phyloP scores from a whole-genome alignment of 30 jellyfish, hydroid and myxozoan species.

The Calvadosia cruxmelitensis region DNA sequence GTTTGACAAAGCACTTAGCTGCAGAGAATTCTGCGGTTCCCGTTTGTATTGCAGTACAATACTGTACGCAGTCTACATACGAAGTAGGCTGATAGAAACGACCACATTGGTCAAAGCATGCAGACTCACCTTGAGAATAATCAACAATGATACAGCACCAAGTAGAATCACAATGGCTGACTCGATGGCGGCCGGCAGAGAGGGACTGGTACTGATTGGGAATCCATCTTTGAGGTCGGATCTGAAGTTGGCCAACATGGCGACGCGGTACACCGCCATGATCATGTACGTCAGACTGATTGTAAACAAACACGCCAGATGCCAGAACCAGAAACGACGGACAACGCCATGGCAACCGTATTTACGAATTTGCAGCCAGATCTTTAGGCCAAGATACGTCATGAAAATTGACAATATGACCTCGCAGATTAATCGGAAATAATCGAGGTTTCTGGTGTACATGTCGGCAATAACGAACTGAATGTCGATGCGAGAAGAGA shows the following conservation, averaged over 20 bases:
- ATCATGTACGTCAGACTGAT: slow-evolving; percentile 17
- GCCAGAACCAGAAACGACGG: slow-evolving; percentile 37
- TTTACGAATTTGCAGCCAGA: slow-evolving; percentile 3
- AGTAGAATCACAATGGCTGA: slow-evolving; percentile 28
- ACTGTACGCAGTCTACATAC: too few species aligned
- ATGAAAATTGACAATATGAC: slow-evolving; percentile 36
- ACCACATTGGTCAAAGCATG: too few species aligned
- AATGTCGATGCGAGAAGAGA: slow-evolving; percentile 19
- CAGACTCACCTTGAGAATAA: slow-evolving; percentile 43
- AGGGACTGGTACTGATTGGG: slow-evolving; percentile 33
- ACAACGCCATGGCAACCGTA: not conserved
- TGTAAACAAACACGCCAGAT: slow-evolving; percentile 11
- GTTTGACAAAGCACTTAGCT: too few species aligned
- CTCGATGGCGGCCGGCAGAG: slow-evolving; percentile 32
- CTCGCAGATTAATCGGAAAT: slow-evolving; percentile 56
- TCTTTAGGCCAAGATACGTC: slow-evolving; percentile 16
- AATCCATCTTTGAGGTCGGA: slow-evolving; percentile 33
- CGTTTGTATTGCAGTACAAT: too few species aligned
- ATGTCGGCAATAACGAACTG: slow-evolving; percentile 25
- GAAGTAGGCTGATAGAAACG: too few species aligned
- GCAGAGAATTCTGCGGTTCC: too few species aligned
- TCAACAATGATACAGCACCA: slow-evolving; percentile 55
- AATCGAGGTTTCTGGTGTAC: slow-evolving; percentile 40
- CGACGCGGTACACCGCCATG: slow-evolving; percentile 30
- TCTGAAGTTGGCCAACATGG: slow-evolving; percentile 11